Conservation (phyloP, 2,888 invertebrate genomes). For the Lysandra coridon region DNA sequence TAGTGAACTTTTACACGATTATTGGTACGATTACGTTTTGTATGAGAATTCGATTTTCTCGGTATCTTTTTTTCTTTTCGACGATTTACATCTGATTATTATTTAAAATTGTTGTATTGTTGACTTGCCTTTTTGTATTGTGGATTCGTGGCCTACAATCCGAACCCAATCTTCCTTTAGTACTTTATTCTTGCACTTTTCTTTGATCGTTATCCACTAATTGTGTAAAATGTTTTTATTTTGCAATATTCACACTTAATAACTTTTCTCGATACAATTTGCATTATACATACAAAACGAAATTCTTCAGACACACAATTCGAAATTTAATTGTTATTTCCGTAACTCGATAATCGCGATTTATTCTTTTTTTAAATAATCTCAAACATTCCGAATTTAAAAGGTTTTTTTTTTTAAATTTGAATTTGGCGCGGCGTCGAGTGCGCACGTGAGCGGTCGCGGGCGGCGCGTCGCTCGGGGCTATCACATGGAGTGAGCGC, state of each 20-base stretch:
- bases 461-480: slow-evolving; percentile 66
- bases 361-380: background rate
- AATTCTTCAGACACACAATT: background rate
- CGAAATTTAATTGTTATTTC: background rate
- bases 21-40: slow-evolving; percentile 74
- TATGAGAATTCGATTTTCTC: slow-evolving; percentile 80
- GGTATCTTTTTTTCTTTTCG: slow-evolving; percentile 58
- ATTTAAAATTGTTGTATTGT: slow-evolving; percentile 72
- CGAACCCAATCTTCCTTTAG: background rate
- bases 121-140: slow-evolving; percentile 70
- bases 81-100: slow-evolving; percentile 49
- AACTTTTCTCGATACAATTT: too few species aligned
- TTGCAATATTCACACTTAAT: background rate
- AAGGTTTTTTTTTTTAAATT: slow-evolving; percentile 43
- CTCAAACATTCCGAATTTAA: background rate
- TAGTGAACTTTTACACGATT: slow-evolving; percentile 79
- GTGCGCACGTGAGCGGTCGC: slow-evolving; percentile 56
- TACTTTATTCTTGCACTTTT: background rate
- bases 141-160: slow-evolving; percentile 47
- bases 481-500: slow-evolving; percentile 75
- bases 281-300: background rate
- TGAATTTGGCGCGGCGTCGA: slow-evolving; percentile 57
- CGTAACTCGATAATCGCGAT: background rate
- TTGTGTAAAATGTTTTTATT: background rate
- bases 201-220: background rate